Evolutionary conservation across 2,888 invertebrate species (phyloP).

Genomic region (Ectemnius cavifrons): DNA sequence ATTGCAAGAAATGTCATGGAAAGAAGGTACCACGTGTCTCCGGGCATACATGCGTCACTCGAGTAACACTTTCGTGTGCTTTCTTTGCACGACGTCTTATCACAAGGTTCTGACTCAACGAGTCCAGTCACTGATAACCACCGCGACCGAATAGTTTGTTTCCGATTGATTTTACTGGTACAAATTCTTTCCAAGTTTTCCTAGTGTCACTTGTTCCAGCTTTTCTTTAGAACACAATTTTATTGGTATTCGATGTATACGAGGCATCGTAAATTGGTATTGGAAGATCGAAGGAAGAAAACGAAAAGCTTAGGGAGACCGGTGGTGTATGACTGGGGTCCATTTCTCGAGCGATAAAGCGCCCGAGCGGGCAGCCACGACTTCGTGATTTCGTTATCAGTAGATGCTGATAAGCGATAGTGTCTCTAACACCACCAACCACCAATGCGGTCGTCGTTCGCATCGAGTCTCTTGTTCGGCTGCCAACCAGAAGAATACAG

Average conservation of each 20-base stretch:
- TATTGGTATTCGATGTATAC: no score
- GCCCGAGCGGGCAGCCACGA: constrained; percentile 50
- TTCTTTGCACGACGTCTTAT: constrained; percentile 32
- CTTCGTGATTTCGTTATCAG: constrained; percentile 65
- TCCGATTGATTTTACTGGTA: background rate
- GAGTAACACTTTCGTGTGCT: constrained; percentile 4
- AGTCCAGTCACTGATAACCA: constrained; percentile 22
- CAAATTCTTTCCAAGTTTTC: background rate
- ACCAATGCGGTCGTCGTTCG: constrained; percentile 6
- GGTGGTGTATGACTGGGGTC: constrained; percentile 51
- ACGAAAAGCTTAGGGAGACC: constrained; percentile 2
- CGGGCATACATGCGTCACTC: background rate
- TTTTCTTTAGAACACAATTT: no score
- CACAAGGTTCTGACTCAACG: constrained; percentile 15
- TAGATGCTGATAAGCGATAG: constrained; percentile 72
- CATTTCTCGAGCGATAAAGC: constrained; percentile 59
- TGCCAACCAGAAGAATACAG: constrained; percentile 13
- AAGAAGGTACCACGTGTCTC: background rate
- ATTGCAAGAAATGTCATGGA: no score
- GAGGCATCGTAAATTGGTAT: background rate
- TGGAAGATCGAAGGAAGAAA: background rate
- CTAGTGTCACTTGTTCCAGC: background rate
- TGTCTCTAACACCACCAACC: constrained; percentile 46
- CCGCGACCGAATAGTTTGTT: constrained; percentile 18
- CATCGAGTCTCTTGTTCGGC: constrained; percentile 23